Base-by-base conservation (phyloP, 2,888 invertebrate genomes). In the Melieria picta region DNA sequence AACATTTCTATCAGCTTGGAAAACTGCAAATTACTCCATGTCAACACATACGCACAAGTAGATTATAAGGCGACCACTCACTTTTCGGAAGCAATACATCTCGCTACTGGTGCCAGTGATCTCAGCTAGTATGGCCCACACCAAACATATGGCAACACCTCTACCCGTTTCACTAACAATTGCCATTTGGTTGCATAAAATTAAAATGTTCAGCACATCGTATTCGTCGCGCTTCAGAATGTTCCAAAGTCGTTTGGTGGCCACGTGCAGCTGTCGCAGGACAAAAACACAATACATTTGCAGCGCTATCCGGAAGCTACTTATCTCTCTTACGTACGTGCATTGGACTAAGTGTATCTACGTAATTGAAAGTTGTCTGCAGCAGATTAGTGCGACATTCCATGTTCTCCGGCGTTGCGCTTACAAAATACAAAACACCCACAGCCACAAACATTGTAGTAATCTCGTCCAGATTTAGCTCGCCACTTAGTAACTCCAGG, bases 31-130 rank as follows among this genome's bases (percentile, higher is more conserved):
- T 50, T 11, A 30, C 30, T 30, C 30, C 30, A 30, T 30, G 30
- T 30, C 30, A 30, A 30, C 30, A 30, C 30, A 30, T 30, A 3
- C 30, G 30, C 3, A 30, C 30, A 30, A 30, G 30, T 30, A 30
- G 30, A 30, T 30, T 30, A 1, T 30, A 30, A 30, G 55, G 42
- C 4, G 16, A 7, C 9, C 4, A 13, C 65, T 42, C 55, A 81
- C 79, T 75, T 78, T 75, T 56, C 77, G 79, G 60, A 81, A 80
- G 61, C 77, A 78, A 65, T 76, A 80, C 79, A 80, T 80, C 55
- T 78, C 71, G 5, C 77, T 72, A 11, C 77, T 65, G 0, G 77
- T 77, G 48, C 75, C 77, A 4, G 80, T 74, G 5, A 79, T 75
- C 50, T 80, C 78, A 43, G 76, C 70, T 4, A 80, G 43, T 71